Evolutionary conservation across 1,140 invertebrate species (phyloP), one percentile per base, ranked within the genome.

Genomic region (Triops longicaudatus): DNA sequence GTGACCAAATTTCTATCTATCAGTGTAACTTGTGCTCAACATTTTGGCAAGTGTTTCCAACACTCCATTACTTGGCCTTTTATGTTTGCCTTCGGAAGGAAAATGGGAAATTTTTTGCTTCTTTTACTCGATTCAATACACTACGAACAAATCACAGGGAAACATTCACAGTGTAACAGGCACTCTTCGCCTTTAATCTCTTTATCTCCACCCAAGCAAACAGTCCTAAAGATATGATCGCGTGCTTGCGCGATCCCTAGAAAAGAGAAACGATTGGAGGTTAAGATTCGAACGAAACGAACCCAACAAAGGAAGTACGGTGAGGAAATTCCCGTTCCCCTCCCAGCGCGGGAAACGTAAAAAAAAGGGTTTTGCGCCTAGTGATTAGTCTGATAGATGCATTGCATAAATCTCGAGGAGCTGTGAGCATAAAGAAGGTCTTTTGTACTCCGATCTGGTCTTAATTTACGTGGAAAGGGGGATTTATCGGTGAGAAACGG

Each of bases 401-500:
- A 3, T n/a, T 63, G 50, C 50, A 63, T 63, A 22, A 17, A 63
- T 63, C 50, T 22, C 17, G 14, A 5, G 50, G 22, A 63, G 22
- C 50, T 14, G 50, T n/a, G 50, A 22, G 22, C 22, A 17, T 22
- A 63, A n/a, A 63, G 50, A 63, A 63, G 5, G 14, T 22, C 22
- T 63, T 9, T 17, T 63, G n/a, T 17, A 63, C 10, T 63, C 50
- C 50, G 50, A 63, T 22, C 22, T 17, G n/a, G 50, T 63, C 50
- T 63, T 63, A 63, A 63, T 63, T 22, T 63, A 63, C 50, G 50
- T 22, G 50, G 31, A 37, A 37, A 7, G 31, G 31, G 31, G 50
- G n/a, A n/a, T n/a, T 63, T 63, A 63, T 63, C 50, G 50, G 50
- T 63, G 50, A 63, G 50, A 63, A 63, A 63, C 50, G 50, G 50